Conservation (phyloP, 92 coral and sea anemone species). For the Actinostola sp. region DNA sequence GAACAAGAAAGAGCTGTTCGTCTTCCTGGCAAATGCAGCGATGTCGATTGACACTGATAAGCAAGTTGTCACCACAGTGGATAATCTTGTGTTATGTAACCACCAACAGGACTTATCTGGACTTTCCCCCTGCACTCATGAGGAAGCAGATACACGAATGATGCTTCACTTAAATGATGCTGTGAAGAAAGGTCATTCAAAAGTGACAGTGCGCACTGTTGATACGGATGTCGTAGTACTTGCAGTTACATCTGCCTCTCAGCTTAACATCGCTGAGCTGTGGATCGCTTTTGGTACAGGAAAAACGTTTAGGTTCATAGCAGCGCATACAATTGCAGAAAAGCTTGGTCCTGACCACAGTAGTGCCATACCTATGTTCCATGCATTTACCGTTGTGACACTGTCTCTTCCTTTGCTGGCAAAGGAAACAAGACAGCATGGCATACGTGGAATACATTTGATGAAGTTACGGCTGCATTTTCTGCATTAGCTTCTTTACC, state of each 20-base stretch:
- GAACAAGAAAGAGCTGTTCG: conserved; percentile 37
- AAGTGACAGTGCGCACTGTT: conserved; percentile 43
- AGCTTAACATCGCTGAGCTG: conserved; percentile 33
- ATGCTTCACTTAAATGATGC: conserved; percentile 55
- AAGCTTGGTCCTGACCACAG: conserved; percentile 26
- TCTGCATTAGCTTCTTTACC: conserved; percentile 20
- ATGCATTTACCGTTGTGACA: conserved; percentile 50
- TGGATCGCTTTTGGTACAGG: conserved; percentile 65
- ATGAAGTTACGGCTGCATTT: conserved; percentile 31
- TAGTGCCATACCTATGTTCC: conserved; percentile 45
- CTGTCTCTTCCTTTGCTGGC: conserved; percentile 48
- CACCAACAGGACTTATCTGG: conserved; percentile 15
- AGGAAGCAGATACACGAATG: conserved; percentile 61
- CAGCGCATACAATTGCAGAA: conserved; percentile 50
- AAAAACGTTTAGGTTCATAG: conserved; percentile 28
- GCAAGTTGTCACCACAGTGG: conserved; percentile 25
- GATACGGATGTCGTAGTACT: conserved; percentile 57
- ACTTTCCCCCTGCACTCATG: conserved; percentile 62
- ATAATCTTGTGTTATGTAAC: conserved; percentile 25
- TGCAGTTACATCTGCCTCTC: conserved; percentile 43
- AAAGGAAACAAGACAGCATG: conserved; percentile 40
- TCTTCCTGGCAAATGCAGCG: conserved; percentile 18
- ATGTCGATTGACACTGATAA: conserved; percentile 22
- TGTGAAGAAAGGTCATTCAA: conserved; percentile 34
- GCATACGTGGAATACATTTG: conserved; percentile 32